Conservation (phyloP, 2,888 invertebrate species). For the Ophion ventricosus region DNA sequence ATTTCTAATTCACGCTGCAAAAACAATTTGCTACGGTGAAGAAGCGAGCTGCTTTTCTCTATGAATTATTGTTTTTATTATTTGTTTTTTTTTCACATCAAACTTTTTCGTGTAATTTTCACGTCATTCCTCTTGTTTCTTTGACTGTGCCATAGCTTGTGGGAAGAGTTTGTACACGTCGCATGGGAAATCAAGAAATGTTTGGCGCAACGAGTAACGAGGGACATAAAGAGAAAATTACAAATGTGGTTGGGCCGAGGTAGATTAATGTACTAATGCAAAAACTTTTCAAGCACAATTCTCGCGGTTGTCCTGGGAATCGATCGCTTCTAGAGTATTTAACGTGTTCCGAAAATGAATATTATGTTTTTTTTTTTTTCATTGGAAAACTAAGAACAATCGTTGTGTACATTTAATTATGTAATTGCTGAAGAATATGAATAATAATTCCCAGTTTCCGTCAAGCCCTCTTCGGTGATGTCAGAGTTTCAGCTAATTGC, state of each 20-base stretch:
- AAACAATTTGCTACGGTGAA: constrained; percentile 2
- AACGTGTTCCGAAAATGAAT: background rate
- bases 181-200: constrained; percentile 62
- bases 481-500: too few relatives aligned
- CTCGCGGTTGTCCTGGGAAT: background rate
- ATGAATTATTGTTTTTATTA: constrained; percentile 5
- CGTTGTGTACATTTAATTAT: too few relatives aligned
- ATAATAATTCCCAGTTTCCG: too few relatives aligned
- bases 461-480: too few relatives aligned
- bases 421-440: too few relatives aligned
- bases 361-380: background rate
- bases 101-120: constrained; percentile 14
- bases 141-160: background rate
- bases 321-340: background rate
- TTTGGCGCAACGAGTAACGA: constrained; percentile 32
- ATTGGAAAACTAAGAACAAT: too few relatives aligned
- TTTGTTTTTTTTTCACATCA: background rate
- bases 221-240: constrained; percentile 48
- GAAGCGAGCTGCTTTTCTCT: background rate
- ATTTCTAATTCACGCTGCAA: constrained; percentile 11
- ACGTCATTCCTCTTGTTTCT: constrained; percentile 5
- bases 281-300: background rate
- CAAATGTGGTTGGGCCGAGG: constrained; percentile 10
- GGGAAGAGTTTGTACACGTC: constrained; percentile 43
- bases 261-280: background rate